These are phyloP conservation scores for Pseudochaenichthys georgianus DNA, from an alignment of 2,797 vertebrate species.

Conservation along the genomic window DNA sequence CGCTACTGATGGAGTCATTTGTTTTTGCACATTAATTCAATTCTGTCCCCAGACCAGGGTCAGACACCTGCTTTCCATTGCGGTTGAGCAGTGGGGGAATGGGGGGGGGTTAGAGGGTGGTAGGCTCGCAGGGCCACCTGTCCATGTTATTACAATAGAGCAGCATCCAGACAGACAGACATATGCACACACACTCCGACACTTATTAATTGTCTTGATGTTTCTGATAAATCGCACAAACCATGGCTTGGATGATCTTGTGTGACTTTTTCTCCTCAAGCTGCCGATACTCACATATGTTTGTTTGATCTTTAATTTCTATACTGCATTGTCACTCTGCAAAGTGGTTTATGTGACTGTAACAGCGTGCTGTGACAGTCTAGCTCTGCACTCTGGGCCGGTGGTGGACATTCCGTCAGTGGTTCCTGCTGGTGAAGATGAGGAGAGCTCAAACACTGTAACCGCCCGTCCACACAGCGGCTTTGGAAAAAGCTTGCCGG, in stretches of 20 bases:
- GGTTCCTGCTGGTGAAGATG: constrained; percentile 74
- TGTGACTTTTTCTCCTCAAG: constrained; percentile 56
- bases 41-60: constrained; percentile 84
- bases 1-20: constrained; percentile 86
- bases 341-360: constrained; percentile 66
- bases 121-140: constrained; percentile 80
- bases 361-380: constrained; percentile 10
- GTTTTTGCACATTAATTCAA: constrained; percentile 88
- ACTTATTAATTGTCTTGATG: constrained; percentile 40
- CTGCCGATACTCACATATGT: constrained; percentile 53
- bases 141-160: constrained; percentile 82
- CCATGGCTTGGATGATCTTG: constrained; percentile 23
- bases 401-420: constrained; percentile 66
- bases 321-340: constrained; percentile 28
- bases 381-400: constrained; percentile 61
- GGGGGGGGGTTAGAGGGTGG: constrained; percentile 35
- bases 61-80: constrained; percentile 87
- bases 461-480: no score
- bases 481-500: no score
- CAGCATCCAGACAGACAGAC: constrained; percentile 61
- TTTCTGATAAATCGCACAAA: constrained; percentile 59
- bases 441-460: constrained; percentile 68
- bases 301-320: constrained; percentile 65
- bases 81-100: constrained; percentile 54
- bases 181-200: constrained; percentile 43